A percentile compares a stretch with the other conserved stretches of the same genome.
phyloP scores from a whole-genome alignment of 1,140 invertebrate species.

The Leptinotarsa defecta region DNA sequence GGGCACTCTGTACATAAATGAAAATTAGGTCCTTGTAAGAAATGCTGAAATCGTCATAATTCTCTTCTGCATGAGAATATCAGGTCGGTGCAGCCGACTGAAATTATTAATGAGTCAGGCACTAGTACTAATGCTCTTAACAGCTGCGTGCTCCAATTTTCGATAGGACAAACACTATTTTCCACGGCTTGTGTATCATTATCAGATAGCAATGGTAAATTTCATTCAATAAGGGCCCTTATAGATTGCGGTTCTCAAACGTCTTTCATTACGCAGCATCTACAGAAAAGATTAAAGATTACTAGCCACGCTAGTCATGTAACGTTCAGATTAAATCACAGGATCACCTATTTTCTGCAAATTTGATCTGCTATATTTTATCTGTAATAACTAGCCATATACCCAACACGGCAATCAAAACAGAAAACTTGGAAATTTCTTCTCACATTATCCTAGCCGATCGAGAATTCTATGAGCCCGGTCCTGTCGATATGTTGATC shows the following conservation, averaged over 20 bases:
- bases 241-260: conserved; percentile 1
- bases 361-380: background rate
- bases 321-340: background rate
- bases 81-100: background rate
- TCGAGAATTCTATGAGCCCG: background rate
- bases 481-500: conserved; percentile 10
- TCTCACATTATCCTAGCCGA: background rate
- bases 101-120: background rate
- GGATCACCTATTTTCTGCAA: background rate
- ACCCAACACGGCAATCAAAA: background rate
- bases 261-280: background rate
- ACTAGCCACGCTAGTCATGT: background rate
- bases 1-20: background rate
- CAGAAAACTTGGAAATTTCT: no score
- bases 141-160: background rate
- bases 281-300: background rate
- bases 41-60: background rate
- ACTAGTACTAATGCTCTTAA: background rate
- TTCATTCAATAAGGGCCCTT: background rate
- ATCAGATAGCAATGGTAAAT: background rate
- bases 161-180: background rate
- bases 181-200: background rate
- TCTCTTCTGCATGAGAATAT: background rate
- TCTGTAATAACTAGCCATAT: background rate
- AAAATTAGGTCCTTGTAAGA: background rate